Evolutionary conservation across 2,113 vertebrate genomes (phyloP), one percentile per base, ranked within the genome.

Genomic region (Notothenia rossii): DNA sequence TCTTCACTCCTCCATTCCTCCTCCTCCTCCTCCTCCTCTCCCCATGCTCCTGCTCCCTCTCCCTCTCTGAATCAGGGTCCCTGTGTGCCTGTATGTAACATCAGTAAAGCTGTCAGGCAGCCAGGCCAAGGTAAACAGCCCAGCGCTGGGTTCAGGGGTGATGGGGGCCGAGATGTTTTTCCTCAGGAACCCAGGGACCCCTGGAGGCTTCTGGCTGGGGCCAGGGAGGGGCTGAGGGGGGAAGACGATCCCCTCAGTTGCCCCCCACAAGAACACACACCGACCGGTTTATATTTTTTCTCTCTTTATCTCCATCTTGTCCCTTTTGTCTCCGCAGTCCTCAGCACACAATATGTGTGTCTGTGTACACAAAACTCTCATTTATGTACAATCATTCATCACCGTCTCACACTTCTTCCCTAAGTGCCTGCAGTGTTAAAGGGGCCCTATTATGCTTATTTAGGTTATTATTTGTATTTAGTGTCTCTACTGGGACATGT

Each of bases 51-150:
- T 79, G 65, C 85, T 89, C 86, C 68, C 53, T 77, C 71, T 63
- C 83, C 76, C 78, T 84, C 88, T 95, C 93, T 88, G 95, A 96
- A 94, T 95, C 87, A 70, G 75, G 73, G 91, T 95, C 95, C 95
- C 95, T 89, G 86, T 93, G 96, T 96, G 96, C 96, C 96, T 96
- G 95, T 97, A 97, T 97, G 98, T 98, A 98, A 98, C 97, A 98
- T 98, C 97, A 98, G 98, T 98, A 98, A 98, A 98, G 96, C 97
- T 99, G 97, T 97, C 97, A 98, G 96, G 95, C 94, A 88, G 94
- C 94, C 95, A 92, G 93, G 97, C 98, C 98, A 98, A 98, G 96
- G 97, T 98, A 99, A 99, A 99, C 97, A 99, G 95, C 94, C 95
- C 96, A 95, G 96, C 93, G 89, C 93, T 94, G 95, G 96, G 98